These are phyloP conservation scores for Lepidurus apus DNA, from an alignment of 1,140 invertebrate genomes.

Conservation along the genomic window DNA sequence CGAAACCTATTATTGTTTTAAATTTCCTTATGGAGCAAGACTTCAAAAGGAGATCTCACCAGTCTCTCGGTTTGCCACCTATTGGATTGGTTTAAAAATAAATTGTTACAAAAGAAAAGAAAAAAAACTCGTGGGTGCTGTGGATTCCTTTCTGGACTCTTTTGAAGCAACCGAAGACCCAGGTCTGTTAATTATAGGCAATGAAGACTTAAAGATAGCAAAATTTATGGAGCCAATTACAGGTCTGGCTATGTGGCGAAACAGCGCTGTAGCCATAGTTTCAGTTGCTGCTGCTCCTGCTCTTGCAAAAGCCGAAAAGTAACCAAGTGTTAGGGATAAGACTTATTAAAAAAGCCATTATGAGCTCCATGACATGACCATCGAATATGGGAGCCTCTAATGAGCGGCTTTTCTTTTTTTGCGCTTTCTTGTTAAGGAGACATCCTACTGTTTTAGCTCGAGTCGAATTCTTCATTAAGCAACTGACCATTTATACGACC, in stretches of 20 bases:
- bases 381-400: slow-evolving; percentile 1
- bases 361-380: slow-evolving; percentile 17
- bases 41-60: not conserved
- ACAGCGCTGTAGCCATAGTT: not conserved
- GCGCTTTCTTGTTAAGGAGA: slow-evolving; percentile 7
- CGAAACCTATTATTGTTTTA: not conserved
- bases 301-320: not conserved
- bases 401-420: slow-evolving; percentile 15
- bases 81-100: too few relatives aligned
- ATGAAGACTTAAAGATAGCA: not conserved
- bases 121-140: not conserved
- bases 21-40: not conserved
- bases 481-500: not conserved
- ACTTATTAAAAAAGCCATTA: slow-evolving; percentile 22
- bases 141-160: not conserved
- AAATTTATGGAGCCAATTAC: slow-evolving; percentile 11
- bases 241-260: not conserved
- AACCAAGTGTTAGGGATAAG: not conserved
- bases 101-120: too few relatives aligned
- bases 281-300: not conserved
- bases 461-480: slow-evolving; percentile 10
- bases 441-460: slow-evolving; percentile 15
- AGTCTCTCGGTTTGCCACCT: too few relatives aligned
- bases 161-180: not conserved
- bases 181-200: not conserved